Base-by-base conservation (phyloP, 1,140 invertebrate species). In the Rhopalosiphum padi region DNA sequence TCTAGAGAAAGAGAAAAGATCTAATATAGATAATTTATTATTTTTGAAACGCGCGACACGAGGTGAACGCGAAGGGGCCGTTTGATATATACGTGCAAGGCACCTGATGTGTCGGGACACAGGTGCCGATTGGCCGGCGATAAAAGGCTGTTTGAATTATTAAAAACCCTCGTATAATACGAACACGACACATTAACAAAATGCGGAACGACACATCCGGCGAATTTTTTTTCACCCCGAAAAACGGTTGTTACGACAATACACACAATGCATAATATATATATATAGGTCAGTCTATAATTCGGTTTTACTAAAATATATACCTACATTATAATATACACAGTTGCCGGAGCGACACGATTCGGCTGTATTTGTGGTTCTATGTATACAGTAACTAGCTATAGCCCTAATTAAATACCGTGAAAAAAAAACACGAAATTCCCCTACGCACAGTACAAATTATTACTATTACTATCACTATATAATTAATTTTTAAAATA, bases 1-100 rank as follows among this genome's bases (percentile, higher is more conserved):
- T 99, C 98, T 99, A 97, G 35, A 97, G 97, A 94, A 95, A 95
- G 94, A 94, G 93, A 94, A 94, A 85, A 53, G 7, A 53, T 11
- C 15, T n/a, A 25, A 37, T 68, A 43, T 46, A 82, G 90, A 55
- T 93, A 37, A 93, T 93, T 51, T 86, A 93, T 86, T 43, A 37
- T n/a, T 21, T 21, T 41, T 23, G 48, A 22, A 55, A 83, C 43
- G 30, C 11, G 55, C 43, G 8, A 51, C 35, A 91, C 23, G 41
- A 68, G 60, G 60, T 18, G 37, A 43, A 90, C 41, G 55, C 41
- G 46, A 48, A 91, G 90, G 68, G 90, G 43, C 43, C 91, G 48
- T 53, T 82, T 82, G 91, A 85, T 82, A 55, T 93, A 92, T 85
- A 25, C 83, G 46, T n/a, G 68, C 30, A 82, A 86, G n/a, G 77